phyloP scores from a whole-genome alignment of 30 jellyfish, hydroid and myxozoan species.

The Aurelia aurita region DNA sequence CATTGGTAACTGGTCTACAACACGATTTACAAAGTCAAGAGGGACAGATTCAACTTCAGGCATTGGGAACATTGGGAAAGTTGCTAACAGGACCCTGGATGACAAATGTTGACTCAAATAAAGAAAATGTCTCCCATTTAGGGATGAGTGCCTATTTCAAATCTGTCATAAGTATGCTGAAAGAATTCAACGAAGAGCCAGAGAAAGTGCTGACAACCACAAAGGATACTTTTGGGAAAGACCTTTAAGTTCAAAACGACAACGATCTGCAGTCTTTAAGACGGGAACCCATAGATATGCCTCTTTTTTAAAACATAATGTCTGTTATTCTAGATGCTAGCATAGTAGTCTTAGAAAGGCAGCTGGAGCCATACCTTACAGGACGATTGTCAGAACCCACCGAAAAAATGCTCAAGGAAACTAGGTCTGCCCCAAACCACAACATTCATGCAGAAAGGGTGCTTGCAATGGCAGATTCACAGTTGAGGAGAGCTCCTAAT shows the following conservation, averaged over 20 bases:
- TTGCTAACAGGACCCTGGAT: slow-evolving; percentile 33
- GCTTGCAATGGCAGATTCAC: slow-evolving; percentile 32
- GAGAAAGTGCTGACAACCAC: background rate
- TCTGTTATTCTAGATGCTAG: slow-evolving; percentile 8
- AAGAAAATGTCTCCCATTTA: slow-evolving; percentile 22
- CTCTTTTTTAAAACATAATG: background rate
- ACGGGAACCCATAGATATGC: slow-evolving; percentile 12
- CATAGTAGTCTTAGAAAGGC: slow-evolving; percentile 28
- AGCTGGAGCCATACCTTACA: slow-evolving; percentile 2
- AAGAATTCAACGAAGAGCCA: background rate
- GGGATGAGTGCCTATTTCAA: slow-evolving; percentile 9
- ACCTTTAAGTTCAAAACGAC: background rate
- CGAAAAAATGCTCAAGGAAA: slow-evolving; percentile 8
- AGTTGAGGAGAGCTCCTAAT: slow-evolving; percentile 38
- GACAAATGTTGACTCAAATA: background rate
- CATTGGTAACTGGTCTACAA: background rate
- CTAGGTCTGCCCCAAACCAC: slow-evolving; percentile 22
- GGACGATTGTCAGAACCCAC: slow-evolving; percentile 35
- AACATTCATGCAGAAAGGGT: slow-evolving; percentile 25
- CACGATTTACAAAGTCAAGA: slow-evolving; percentile 2
- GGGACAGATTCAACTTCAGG: slow-evolving; percentile 11
- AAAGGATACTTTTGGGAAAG: slow-evolving; percentile 10
- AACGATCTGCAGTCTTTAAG: background rate
- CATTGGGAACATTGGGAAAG: slow-evolving; percentile 18
- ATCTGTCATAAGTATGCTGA: background rate